Evolutionary conservation across 2,113 vertebrate species (phyloP), one percentile per base, ranked within the genome.

Genomic region (Spea multiplicata): DNA sequence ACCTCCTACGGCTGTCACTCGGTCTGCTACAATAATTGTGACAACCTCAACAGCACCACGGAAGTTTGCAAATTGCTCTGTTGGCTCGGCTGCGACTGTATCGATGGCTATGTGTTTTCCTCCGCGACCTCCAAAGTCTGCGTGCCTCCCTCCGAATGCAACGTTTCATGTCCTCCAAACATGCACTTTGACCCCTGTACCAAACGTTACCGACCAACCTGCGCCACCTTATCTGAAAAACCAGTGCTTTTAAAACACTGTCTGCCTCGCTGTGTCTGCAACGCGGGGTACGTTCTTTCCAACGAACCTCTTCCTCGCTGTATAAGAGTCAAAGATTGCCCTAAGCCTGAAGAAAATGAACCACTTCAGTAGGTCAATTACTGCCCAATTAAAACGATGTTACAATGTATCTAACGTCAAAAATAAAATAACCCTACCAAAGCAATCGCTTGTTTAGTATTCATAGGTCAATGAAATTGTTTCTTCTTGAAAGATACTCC

Each of bases 181-280:
- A 62, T 64, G 72, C 72, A 64, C 13, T 74, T 74, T 30, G 45
- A 74, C 14, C 44, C 12, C 4, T 74, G 72, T 48, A 3, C 45
- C 30, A 30, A 16, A 16, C 9, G 3, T 7, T 5, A 8, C 13
- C 44, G 72, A 14, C 12, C 0, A 5, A 62, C 72, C 55, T 62
- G 55, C 14, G 14, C 12, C 8, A 74, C n/a, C 2, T 8, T 47
- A 30, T 6, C 4, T 6, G 17, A n/a, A 1, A 10, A 6, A 5
- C 45, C 57, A 4, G 3, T 3, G 4, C 44, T 14, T 6, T 3
- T 1, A 5, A 5, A 46, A 13, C 3, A 8, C 10, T 74, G 72
- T 8, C 0, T 48, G 45, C 55, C 57, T 5, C 72, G 72, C 16
- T 74, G 72, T 65, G 72, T 74, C 8, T 74, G 72, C 16, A 10